Evolutionary conservation across 2,113 vertebrate genomes (phyloP).

Genomic region (Antigone vipio): DNA sequence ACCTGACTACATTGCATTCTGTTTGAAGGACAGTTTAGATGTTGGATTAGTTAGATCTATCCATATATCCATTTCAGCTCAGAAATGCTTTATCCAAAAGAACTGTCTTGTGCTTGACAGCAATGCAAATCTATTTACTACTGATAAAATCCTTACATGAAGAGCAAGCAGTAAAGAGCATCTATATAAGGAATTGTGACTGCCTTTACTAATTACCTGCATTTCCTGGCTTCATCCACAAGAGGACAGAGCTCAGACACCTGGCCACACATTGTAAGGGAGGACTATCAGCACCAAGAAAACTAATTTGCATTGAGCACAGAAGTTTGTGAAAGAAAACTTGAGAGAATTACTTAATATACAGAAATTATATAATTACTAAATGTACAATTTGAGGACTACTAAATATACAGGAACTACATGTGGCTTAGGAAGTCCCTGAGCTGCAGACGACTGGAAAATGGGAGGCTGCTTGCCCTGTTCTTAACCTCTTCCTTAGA

Average conservation of each 20-base stretch:
- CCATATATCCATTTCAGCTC: neutral
- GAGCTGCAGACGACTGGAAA: neutral
- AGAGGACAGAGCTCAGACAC: neutral
- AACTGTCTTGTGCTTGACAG: neutral
- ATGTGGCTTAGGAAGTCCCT: neutral
- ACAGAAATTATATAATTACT: neutral
- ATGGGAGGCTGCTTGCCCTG: neutral
- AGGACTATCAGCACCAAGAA: neutral
- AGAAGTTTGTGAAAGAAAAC: rapidly evolving
- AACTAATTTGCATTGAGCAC: rapidly evolving
- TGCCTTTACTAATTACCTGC: neutral
- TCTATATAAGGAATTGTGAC: rapidly evolving
- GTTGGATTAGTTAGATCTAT: neutral
- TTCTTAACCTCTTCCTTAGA: neutral
- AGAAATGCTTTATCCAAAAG: neutral
- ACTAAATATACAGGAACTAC: neutral
- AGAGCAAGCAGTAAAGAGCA: neutral
- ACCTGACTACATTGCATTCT: neutral
- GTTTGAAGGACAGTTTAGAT: neutral
- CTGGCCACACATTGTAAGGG: neutral
- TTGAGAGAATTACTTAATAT: neutral
- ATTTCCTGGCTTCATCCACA: neutral
- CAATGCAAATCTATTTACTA: neutral
- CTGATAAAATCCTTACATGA: neutral
- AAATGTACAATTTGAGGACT: neutral